Percentiles rank a stretch among this genome's conserved stretches.
These are phyloP conservation scores for Euthynnus affinis DNA, from an alignment of 2,797 vertebrate genomes.

Conservation along the genomic window DNA sequence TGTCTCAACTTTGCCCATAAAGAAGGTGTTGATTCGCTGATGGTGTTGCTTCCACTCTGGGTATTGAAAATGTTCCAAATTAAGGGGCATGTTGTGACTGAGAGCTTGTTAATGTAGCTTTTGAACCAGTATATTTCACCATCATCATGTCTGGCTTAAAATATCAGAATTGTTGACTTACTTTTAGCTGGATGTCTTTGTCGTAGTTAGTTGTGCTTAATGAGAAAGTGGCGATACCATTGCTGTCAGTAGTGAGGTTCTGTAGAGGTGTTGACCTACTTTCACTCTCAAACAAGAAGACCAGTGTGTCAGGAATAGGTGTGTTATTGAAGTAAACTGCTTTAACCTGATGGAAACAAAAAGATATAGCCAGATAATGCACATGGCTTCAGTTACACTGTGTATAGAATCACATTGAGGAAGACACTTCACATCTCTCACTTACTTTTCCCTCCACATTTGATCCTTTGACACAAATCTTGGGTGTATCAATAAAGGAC, in stretches of 20 bases:
- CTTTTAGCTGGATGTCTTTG: constrained; percentile 38
- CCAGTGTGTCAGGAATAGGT: constrained; percentile 52
- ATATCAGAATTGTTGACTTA: constrained; percentile 40
- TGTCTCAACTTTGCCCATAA: too few species aligned
- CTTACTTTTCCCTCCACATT: constrained; percentile 74
- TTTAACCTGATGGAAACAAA: constrained; percentile 71
- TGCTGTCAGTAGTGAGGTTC: constrained; percentile 76
- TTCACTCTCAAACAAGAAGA: constrained; percentile 70
- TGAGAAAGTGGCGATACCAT: constrained; percentile 75
- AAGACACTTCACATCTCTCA: neutral
- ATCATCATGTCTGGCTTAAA: too few species aligned
- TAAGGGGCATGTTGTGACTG: too few species aligned
- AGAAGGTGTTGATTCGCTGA: too few species aligned
- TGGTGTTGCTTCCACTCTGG: too few species aligned
- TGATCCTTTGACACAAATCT: constrained; percentile 57
- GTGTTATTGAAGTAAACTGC: constrained; percentile 65
- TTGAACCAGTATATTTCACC: too few species aligned
- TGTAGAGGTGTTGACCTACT: constrained; percentile 37
- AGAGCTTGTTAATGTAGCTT: too few species aligned
- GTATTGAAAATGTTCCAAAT: too few species aligned
- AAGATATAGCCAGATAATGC: neutral
- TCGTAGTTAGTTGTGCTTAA: constrained; percentile 38
- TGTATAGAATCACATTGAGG: neutral
- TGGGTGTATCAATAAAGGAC: constrained; percentile 71
- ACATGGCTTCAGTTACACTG: neutral